Percentiles rank a stretch among this genome's conserved stretches.
Evolutionary conservation across 2,113 vertebrate species (phyloP).

Genomic region (Strix uralensis): DNA sequence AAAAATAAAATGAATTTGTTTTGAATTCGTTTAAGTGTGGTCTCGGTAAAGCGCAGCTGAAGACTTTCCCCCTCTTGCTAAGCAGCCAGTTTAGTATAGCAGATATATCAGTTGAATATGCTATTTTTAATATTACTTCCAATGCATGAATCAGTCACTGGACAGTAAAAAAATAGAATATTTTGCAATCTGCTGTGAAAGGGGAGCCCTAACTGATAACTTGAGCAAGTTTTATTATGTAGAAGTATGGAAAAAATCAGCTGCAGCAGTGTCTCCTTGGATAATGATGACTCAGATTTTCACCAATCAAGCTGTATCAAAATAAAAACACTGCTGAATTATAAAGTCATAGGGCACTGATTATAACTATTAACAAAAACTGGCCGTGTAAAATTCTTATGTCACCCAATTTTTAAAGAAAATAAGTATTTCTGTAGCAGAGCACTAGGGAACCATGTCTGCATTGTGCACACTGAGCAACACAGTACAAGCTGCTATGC

Average conservation of each 20-base stretch:
- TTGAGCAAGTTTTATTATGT: background rate
- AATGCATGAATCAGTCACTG: background rate
- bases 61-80: too few relatives aligned
- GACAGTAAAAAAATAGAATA: background rate
- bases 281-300: background rate
- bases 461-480: background rate
- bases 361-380: background rate
- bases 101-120: background rate
- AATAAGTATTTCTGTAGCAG: background rate
- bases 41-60: background rate
- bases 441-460: background rate
- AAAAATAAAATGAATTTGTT: background rate
- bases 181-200: background rate
- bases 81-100: background rate
- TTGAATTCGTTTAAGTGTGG: background rate
- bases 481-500: background rate
- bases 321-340: background rate
- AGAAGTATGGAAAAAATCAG: background rate
- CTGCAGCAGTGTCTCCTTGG: background rate
- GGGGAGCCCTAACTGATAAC: background rate
- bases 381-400: rapidly evolving
- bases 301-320: background rate
- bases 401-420: background rate
- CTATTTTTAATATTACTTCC: background rate
- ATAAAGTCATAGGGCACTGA: rapidly evolving